Base-by-base conservation (phyloP, 2,797 vertebrate genomes). In the Chromis chromis region DNA sequence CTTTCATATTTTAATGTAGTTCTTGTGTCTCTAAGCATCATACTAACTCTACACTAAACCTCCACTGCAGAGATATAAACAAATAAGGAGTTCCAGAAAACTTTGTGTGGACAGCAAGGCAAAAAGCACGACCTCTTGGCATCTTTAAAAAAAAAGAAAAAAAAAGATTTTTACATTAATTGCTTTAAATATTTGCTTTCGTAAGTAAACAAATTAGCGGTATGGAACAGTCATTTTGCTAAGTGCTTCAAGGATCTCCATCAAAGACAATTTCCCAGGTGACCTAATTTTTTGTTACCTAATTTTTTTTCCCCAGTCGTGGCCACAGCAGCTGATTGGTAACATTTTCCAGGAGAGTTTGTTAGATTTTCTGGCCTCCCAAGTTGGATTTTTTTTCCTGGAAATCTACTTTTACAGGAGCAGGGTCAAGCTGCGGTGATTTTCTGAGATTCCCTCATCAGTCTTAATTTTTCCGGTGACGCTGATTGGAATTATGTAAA, bases 301-400 rank as follows among this genome's bases (percentile, higher is more conserved):
- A 17, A 33, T 3, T 46, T 54, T n/a, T 25, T 54, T 67, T 6
- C 12, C 52, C 17, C 16, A n/a, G 17, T 19, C 6, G 44, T 19
- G 44, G 44, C 40, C 40, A 42, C 50, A 24, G 11, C 21, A 52
- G 50, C 21, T 24, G 21, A 52, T 24, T 24, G 1, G 14, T 54
- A 25, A 54, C 52, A 27, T 54, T 54, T 54, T 54, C 24, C 65
- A 57, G 28, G 40, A 17, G 40, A 14, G 44, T n/a, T 55, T 67
- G 65, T 56, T 16, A 25, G 33, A 65, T 40, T 21, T 40, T 53
- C 22, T 27, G 1, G 36, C 33, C n/a, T 65, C 33, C 31, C 48
- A 52, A 64, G 49, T n/a, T 53, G 49, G 49, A 53, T 7, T 1
- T 19, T 19, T n/a, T 46, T 16, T 46, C 16, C 17, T 46, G 44